Base-by-base conservation (phyloP, 92 coral and sea anemone genomes). In the Porites divaricata region DNA sequence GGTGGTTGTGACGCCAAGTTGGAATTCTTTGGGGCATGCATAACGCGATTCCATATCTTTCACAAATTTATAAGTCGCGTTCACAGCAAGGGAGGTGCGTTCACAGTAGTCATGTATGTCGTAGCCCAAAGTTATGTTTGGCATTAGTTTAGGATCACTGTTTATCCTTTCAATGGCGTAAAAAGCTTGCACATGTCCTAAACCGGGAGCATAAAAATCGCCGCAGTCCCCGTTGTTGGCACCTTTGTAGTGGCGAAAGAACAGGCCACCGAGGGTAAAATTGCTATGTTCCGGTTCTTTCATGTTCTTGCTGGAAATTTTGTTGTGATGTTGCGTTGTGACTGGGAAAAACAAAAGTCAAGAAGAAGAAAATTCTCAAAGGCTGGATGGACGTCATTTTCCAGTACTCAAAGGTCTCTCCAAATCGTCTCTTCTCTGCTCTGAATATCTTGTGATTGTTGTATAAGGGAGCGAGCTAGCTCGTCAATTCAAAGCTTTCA, bases 81-180 rank as follows among this genome's bases (percentile, higher is more conserved):
- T 74, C 64, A 74, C 24, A 8, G 89, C 89, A 24, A 79, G 80
- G 2, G 75, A 53, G 9, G 77, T 9, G 21, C 63, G 79, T 26
- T 86, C 89, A 24, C 89, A 79, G 23, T 80, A 86, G 35, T 86
- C 85, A 24, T 86, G 89, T 1, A 86, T 78, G 11, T 86, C 79
- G 15, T 86, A 86, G 35, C 89, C 89, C 48, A 86, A 24, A 2
- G 85, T 71, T 45, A 86, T 23, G 26, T 78, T 86, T 61, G 89
- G 75, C 4, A 86, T 85, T 25, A 86, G 59, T 1, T 52, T 50
- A 13, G 84, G 59, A 35, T 86, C 74, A 22, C 61, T 86, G 17
- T 86, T 86, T 61, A 86, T 70, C 68, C 63, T 78, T 14, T 86
- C 89, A 25, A 86, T 78, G 54, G 89, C 80, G 48, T 49, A 86